Percentiles rank a stretch among this genome's conserved stretches.
Conservation (phyloP, 2,888 invertebrate genomes). For the Lampropteryx suffumata region DNA sequence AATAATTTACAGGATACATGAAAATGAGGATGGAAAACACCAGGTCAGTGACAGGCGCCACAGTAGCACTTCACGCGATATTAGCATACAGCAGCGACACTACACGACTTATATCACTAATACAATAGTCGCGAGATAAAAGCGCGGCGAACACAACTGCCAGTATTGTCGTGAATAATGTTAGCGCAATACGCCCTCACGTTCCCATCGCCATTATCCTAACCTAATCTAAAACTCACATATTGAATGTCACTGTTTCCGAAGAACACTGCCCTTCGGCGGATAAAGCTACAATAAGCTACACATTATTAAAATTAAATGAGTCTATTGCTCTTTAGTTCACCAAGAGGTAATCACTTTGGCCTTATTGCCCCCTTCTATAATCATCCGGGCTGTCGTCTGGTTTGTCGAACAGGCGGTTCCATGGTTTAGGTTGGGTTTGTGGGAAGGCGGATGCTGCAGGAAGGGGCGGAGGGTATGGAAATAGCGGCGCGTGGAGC, state of each 20-base stretch:
- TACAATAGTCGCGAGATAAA: no score
- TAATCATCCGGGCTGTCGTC: neutral
- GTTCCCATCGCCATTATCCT: constrained; percentile 7
- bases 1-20: no score
- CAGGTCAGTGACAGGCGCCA: no score
- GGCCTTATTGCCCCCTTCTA: neutral
- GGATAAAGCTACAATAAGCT: neutral
- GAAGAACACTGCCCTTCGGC: constrained; percentile 8
- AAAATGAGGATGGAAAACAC: constrained; percentile 2
- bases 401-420: constrained; percentile 23
- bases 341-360: neutral
- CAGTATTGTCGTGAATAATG: neutral
- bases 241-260: constrained; percentile 11
- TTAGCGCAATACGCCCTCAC: neutral
- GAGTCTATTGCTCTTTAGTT: constrained; percentile 12
- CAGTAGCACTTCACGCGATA: no score
- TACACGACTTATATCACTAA: no score
- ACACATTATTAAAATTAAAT: constrained; percentile 12
- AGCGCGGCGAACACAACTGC: no score
- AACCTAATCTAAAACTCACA: constrained; percentile 11
- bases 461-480: constrained; percentile 19
- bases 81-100: no score
- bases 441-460: constrained; percentile 16
- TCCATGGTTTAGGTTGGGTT: constrained; percentile 21
- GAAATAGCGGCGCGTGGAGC: constrained; percentile 18